Base-by-base conservation (phyloP, 2,797 vertebrate species). In the Poecilia gillii region DNA sequence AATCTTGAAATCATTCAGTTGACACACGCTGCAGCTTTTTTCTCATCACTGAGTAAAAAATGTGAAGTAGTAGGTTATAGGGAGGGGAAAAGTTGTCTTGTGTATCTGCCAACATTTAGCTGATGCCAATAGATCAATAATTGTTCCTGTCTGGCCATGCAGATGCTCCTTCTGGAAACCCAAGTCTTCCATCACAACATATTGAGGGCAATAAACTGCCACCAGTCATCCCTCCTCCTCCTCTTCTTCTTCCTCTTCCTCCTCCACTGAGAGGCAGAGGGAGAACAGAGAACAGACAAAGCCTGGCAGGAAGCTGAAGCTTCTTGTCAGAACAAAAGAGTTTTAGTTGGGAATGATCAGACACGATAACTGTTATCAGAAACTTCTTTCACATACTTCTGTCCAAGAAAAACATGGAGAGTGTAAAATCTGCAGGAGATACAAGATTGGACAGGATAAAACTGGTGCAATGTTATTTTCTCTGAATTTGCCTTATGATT, bases 171-270 rank as follows among this genome's bases (percentile, higher is more conserved):
- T 93, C 88, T 93, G 88, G 89, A 90, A 89, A 88, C 88, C 86
- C 88, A 57, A 88, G 91, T 84, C 88, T 91, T 88, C 92, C 89
- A 92, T 90, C 91, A 89, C 91, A 92, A 91, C 93, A 93, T 93
- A 90, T 88, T 92, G 91, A 88, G 89, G 84, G 86, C 85, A 90
- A 85, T 78, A 88, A 88, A 87, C 84, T 79, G 75, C 78, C 77
- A 87, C 82, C 86, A 86, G 75, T 78, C 81, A 64, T 23, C 57
- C 59, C 80, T 4, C 74, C 2, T 53, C 57, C 73, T 84, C 77
- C 79, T 47, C 46, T 3, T 46, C 3, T 12, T 46, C 64, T 62
- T 68, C 59, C 82, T 4, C 74, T 1, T 51, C 55, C 73, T 71
- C 79, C 76, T 84, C 79, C 79, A 81, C 74, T 73, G 81, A 79